phyloP scores from a whole-genome alignment of 2,113 vertebrate genomes.

The Alosa alosa region DNA sequence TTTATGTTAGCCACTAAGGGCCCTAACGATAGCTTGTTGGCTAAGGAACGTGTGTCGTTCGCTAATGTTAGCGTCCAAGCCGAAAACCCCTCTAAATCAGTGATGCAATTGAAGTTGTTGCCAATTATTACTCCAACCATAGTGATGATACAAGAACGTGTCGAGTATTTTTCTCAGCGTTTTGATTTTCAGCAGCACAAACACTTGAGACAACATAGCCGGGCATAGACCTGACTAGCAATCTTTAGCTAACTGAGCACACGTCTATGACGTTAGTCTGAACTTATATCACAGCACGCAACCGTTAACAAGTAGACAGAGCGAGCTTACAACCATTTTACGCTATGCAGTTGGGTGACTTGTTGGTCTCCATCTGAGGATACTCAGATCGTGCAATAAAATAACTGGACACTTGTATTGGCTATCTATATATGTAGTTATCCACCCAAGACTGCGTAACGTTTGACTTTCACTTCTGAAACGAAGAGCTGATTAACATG shows the following conservation, averaged over 20 bases:
- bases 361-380: not conserved
- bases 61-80: not conserved
- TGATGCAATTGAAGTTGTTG: not conserved
- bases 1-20: not conserved
- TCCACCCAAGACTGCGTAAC: not conserved
- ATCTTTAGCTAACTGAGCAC: conserved; percentile 13
- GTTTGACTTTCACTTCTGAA: not conserved
- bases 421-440: not conserved
- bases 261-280: conserved; percentile 7
- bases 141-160: not conserved
- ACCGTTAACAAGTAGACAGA: not conserved
- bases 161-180: not conserved
- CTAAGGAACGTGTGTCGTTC: not conserved
- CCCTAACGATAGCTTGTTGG: not conserved
- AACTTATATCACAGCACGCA: conserved; percentile 10
- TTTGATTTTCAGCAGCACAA: not conserved
- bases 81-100: not conserved
- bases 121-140: not conserved
- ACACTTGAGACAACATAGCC: not conserved
- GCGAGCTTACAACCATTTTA: not conserved
- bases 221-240: not conserved
- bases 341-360: not conserved
- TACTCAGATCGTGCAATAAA: not conserved
- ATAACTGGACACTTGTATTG: not conserved
- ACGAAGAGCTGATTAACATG: not conserved